These are phyloP conservation scores for Cantharis flavilabris DNA, from an alignment of 2,888 invertebrate genomes.

Conservation along the genomic window DNA sequence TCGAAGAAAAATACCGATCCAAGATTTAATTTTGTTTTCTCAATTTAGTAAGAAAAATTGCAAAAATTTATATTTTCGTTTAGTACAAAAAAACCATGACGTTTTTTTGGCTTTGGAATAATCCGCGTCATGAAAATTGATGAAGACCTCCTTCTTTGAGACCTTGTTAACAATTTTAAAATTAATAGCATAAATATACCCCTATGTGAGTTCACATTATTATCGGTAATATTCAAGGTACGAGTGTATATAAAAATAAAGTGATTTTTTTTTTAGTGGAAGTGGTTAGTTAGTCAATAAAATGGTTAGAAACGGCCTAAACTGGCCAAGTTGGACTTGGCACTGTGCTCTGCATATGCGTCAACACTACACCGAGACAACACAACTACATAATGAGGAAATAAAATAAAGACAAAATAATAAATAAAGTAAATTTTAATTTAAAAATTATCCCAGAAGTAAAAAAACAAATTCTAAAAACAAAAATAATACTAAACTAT, in stretches of 20 bases:
- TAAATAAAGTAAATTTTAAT: constrained; percentile 44
- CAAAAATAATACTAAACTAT: constrained; percentile 34
- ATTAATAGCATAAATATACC: constrained; percentile 24
- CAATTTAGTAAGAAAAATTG: not conserved
- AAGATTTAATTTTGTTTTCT: not conserved
- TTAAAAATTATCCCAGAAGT: constrained; percentile 33
- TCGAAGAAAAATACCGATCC: not conserved
- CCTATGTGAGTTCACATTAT: constrained; percentile 38
- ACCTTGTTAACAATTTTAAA: not conserved
- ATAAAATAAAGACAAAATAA: constrained; percentile 38
- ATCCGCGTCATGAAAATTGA: not conserved
- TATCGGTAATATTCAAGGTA: constrained; percentile 26
- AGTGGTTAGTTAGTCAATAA: constrained; percentile 53
- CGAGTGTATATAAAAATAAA: constrained; percentile 49
- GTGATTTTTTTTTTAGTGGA: constrained; percentile 48
- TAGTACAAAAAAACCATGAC: not conserved
- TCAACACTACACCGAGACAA: constrained; percentile 50
- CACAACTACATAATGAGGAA: constrained; percentile 41
- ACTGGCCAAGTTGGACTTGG: constrained; percentile 27
- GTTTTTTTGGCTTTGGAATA: not conserved
- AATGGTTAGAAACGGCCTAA: constrained; percentile 42
- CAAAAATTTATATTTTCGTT: not conserved
- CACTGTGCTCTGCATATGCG: constrained; percentile 41
- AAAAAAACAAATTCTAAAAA: constrained; percentile 45
- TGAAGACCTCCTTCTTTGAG: not conserved